Evolutionary conservation across 2,888 invertebrate genomes (phyloP).

Genomic region (Harmothoe impar): DNA sequence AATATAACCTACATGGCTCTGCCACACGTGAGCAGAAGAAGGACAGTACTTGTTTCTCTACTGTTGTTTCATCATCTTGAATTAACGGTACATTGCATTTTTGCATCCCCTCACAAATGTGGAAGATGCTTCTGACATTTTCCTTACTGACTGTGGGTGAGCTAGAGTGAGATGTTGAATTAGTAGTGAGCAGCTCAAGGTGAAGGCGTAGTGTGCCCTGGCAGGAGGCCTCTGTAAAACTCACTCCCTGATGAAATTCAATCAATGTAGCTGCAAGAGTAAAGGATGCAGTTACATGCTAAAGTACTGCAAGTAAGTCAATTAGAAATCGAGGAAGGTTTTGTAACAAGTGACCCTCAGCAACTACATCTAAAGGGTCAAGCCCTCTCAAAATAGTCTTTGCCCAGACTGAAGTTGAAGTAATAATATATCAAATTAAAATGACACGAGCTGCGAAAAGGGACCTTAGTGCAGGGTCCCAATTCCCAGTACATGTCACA

Average conservation of each 20-base stretch:
- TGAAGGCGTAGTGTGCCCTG: neutral
- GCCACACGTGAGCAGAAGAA: constrained; percentile 10
- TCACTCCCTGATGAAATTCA: neutral
- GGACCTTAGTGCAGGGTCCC: too few relatives aligned
- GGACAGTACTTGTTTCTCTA: neutral
- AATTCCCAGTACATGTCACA: too few relatives aligned
- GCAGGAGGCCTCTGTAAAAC: neutral
- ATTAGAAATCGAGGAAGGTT: too few relatives aligned
- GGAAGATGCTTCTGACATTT: neutral
- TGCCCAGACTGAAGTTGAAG: too few relatives aligned
- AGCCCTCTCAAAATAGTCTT: too few relatives aligned
- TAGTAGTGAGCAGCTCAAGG: neutral
- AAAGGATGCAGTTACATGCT: neutral
- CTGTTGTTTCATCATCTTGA: neutral
- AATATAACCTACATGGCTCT: constrained; percentile 4
- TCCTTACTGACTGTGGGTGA: neutral
- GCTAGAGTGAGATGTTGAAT: neutral
- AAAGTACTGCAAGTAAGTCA: too few relatives aligned
- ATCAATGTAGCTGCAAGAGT: constrained; percentile 12
- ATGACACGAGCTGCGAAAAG: too few relatives aligned
- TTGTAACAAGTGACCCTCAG: too few relatives aligned
- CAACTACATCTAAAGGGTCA: too few relatives aligned
- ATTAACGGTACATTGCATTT: neutral
- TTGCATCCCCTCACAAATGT: neutral
- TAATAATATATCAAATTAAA: too few relatives aligned